A percentile compares a stretch with the other conserved stretches of the same genome.
phyloP scores from a whole-genome alignment of 1,140 invertebrate species.

The Ctenoplectra terminalis region DNA sequence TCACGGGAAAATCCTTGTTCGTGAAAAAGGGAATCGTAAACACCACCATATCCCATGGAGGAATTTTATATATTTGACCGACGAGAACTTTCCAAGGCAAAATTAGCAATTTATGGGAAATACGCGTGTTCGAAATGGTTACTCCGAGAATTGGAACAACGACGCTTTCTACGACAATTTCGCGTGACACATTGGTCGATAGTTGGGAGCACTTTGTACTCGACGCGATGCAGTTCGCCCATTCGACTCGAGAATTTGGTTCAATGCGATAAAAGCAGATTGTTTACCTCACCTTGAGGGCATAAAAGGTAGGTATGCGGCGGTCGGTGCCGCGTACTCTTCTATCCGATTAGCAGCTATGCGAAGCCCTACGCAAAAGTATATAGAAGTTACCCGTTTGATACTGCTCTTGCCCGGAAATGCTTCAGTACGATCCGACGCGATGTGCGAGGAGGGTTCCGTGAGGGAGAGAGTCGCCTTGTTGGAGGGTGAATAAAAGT shows the following conservation, averaged over 20 bases:
- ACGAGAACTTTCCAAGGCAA: neutral
- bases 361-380: constrained; percentile 78
- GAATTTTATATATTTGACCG: too few species aligned
- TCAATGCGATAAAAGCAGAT: constrained; percentile 28
- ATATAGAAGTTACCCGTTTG: constrained; percentile 75
- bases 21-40: neutral
- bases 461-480: constrained; percentile 76
- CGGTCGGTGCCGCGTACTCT: constrained; percentile 52
- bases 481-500: constrained; percentile 77
- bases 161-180: neutral
- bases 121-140: neutral
- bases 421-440: constrained; percentile 53
- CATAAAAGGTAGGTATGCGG: constrained; percentile 21
- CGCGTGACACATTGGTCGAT: neutral
- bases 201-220: too few species aligned
- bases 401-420: constrained; percentile 67
- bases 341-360: constrained; percentile 78
- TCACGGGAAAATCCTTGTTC: too few species aligned
- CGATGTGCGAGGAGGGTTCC: constrained; percentile 74
- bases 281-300: constrained; percentile 55
- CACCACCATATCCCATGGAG: neutral
- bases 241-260: neutral
- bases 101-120: neutral
- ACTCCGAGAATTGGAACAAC: neutral
- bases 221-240: neutral